Evolutionary conservation across 2,113 vertebrate species (phyloP).

Genomic region (Engraulis encrasicolus): DNA sequence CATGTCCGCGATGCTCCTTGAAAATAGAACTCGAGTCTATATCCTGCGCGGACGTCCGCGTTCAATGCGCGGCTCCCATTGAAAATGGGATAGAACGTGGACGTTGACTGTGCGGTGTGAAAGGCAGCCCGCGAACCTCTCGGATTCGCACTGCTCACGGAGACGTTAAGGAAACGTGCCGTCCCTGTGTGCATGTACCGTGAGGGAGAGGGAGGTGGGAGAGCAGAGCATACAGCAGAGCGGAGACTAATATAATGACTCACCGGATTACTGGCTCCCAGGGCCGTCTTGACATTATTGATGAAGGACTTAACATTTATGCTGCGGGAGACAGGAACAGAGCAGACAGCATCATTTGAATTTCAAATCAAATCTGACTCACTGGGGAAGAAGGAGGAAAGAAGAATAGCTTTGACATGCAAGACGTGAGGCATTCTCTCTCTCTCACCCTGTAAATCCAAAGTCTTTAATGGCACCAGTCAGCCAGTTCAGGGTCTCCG

Average conservation of each 20-base stretch:
- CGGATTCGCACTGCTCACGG: too few relatives aligned
- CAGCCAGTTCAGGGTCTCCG: slow-evolving; percentile 95
- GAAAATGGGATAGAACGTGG: too few relatives aligned
- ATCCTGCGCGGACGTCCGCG: too few relatives aligned
- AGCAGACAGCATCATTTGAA: not conserved
- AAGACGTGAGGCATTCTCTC: slow-evolving; percentile 59
- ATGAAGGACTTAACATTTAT: slow-evolving; percentile 97
- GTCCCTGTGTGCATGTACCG: too few relatives aligned
- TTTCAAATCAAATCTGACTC: not conserved
- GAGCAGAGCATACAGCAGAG: not conserved
- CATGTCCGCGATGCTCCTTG: too few relatives aligned
- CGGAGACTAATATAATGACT: slow-evolving; percentile 64
- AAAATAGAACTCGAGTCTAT: too few relatives aligned
- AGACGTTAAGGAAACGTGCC: too few relatives aligned
- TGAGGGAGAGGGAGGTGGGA: not conserved
- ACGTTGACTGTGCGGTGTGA: too few relatives aligned
- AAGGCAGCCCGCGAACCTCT: too few relatives aligned
- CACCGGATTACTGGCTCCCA: slow-evolving; percentile 94
- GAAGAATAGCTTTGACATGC: not conserved
- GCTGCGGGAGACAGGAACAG: slow-evolving; percentile 65
- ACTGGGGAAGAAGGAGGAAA: not conserved
- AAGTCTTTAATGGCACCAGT: slow-evolving; percentile 97
- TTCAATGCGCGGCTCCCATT: too few relatives aligned
- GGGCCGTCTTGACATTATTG: slow-evolving; percentile 95
- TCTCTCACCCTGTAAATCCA: slow-evolving; percentile 93